These are phyloP conservation scores for Ectemnius lituratus DNA, from an alignment of 2,888 invertebrate genomes.

Conservation along the genomic window DNA sequence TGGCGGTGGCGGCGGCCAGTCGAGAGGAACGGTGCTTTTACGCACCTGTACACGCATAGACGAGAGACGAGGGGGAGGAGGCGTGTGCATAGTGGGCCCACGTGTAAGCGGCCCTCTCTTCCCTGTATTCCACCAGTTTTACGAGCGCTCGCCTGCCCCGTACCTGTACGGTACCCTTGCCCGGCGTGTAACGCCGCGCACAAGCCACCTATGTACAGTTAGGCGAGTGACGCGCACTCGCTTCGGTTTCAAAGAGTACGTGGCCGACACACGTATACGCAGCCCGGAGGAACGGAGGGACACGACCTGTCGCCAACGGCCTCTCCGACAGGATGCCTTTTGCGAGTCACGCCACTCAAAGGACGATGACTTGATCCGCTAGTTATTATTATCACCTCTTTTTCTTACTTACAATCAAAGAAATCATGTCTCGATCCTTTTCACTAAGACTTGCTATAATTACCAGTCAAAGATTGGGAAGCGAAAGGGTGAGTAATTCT, in stretches of 20 bases:
- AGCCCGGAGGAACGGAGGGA: conserved; percentile 45
- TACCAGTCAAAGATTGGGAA: too few species aligned
- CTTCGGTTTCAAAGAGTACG: conserved; percentile 66
- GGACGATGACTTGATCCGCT: background rate
- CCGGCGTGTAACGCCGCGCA: conserved; percentile 4
- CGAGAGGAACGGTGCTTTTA: conserved; percentile 66
- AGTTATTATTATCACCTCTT: background rate
- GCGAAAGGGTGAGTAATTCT: too few species aligned
- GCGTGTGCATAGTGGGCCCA: conserved; percentile 56
- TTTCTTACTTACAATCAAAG: too few species aligned
- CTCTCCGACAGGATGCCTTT: background rate
- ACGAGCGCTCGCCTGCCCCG: conserved; percentile 55
- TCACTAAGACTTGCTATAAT: too few species aligned
- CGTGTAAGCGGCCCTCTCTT: conserved; percentile 50
- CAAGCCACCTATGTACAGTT: conserved; percentile 71
- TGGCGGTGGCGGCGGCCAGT: background rate
- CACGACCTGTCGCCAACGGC: conserved; percentile 29
- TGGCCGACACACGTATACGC: conserved; percentile 32
- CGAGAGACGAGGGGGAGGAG: conserved; percentile 52
- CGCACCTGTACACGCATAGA: conserved; percentile 57
- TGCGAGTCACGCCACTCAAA: background rate
- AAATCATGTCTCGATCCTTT: too few species aligned
- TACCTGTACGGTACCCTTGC: conserved; percentile 49
- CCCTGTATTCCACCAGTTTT: conserved; percentile 57
- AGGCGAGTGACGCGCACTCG: conserved; percentile 73